Conservation (phyloP, 2,888 invertebrate genomes). For the Ophion costatus region DNA sequence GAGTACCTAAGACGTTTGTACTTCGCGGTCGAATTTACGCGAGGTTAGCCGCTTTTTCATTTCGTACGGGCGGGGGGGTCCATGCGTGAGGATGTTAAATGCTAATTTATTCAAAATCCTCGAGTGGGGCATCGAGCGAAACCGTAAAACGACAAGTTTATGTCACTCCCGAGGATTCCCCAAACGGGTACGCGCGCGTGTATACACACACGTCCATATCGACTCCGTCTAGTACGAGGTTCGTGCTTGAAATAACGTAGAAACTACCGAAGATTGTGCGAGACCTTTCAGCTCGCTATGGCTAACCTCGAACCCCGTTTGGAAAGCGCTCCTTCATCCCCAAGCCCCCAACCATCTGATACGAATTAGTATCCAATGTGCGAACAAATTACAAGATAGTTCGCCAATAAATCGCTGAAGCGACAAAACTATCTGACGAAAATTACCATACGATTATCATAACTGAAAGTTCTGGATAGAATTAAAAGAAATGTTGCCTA, state of each 20-base stretch:
- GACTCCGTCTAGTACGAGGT: background rate
- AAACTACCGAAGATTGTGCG: conserved; percentile 35
- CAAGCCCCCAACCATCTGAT: background rate
- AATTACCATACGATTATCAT: conserved; percentile 42
- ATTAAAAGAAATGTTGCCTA: background rate
- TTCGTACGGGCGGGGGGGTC: conserved; percentile 29
- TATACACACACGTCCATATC: background rate
- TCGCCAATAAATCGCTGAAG: conserved; percentile 5
- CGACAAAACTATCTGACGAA: conserved; percentile 23
- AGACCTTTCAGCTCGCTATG: conserved; percentile 33
- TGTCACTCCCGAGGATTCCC: conserved; percentile 28
- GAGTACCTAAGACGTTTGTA: conserved; percentile 22
- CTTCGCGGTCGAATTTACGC: conserved; percentile 25
- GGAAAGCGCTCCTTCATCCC: background rate
- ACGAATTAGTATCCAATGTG: conserved; percentile 33
- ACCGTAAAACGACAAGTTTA: conserved; percentile 61
- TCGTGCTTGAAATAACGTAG: conserved; percentile 2
- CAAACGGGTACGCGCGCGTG: background rate
- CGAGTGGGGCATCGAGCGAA: conserved; percentile 53
- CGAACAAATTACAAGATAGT: conserved; percentile 36
- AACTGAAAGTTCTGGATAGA: background rate
- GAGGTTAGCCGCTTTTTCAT: conserved; percentile 41
- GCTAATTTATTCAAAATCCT: conserved; percentile 75
- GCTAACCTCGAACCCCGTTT: conserved; percentile 16
- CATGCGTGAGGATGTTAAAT: conserved; percentile 62